Evolutionary conservation across 2,888 invertebrate genomes (phyloP).

Genomic region (Melanotus villosus): DNA sequence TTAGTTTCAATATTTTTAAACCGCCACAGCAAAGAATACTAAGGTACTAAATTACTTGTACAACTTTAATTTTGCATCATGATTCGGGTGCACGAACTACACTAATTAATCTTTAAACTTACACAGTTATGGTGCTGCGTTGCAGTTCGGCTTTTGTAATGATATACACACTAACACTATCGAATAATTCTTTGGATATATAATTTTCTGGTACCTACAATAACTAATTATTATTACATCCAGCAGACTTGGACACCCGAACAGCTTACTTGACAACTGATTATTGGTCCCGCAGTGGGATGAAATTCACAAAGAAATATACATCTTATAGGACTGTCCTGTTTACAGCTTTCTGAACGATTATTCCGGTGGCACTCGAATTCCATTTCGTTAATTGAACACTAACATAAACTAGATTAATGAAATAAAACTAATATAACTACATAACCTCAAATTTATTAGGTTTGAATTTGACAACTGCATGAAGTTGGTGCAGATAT

Average conservation of each 20-base stretch:
- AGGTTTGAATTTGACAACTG: too few species aligned
- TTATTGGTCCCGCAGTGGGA: slow-evolving; percentile 85
- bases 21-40: too few species aligned
- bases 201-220: slow-evolving; percentile 89
- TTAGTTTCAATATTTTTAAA: too few species aligned
- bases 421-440: too few species aligned
- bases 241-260: not conserved
- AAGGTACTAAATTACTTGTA: too few species aligned
- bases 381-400: too few species aligned
- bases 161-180: slow-evolving; percentile 93
- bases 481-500: too few species aligned
- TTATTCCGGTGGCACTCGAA: not conserved
- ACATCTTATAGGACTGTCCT: slow-evolving; percentile 84
- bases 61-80: too few species aligned
- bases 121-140: slow-evolving; percentile 92
- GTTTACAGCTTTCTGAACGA: slow-evolving; percentile 51
- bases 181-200: slow-evolving; percentile 93
- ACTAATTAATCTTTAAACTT: too few species aligned
- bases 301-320: slow-evolving; percentile 87
- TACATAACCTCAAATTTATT: too few species aligned
- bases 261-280: slow-evolving; percentile 83
- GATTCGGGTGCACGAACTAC: too few species aligned
- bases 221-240: slow-evolving; percentile 22
- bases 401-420: too few species aligned
- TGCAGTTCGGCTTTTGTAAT: slow-evolving; percentile 95